Evolutionary conservation across 2,888 invertebrate genomes (phyloP).

Genomic region (Ormyrus labotus): DNA sequence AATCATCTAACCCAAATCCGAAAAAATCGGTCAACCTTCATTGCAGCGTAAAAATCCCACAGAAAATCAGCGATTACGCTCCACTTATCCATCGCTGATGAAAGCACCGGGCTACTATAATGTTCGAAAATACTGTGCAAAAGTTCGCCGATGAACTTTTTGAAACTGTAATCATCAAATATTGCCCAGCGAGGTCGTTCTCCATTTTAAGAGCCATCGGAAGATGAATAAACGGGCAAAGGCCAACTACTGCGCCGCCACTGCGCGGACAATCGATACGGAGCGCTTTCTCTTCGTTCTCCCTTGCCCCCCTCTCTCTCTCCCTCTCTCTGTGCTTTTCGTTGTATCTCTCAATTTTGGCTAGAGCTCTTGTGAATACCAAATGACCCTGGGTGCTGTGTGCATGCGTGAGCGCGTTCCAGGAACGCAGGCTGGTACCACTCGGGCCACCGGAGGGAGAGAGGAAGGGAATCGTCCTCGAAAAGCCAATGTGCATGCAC

Average conservation of each 20-base stretch:
- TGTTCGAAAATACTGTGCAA: not conserved
- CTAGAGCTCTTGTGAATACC: slow-evolving; percentile 68
- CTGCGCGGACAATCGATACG: slow-evolving; percentile 32
- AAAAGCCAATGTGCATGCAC: slow-evolving; percentile 38
- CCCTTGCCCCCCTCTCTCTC: not conserved
- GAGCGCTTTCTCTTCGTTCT: not conserved
- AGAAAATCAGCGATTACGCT: slow-evolving; percentile 7
- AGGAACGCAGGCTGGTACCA: slow-evolving; percentile 71
- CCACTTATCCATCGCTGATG: not conserved
- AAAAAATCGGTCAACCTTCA: not conserved
- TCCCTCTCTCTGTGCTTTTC: slow-evolving; percentile 51
- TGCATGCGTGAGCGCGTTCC: slow-evolving; percentile 60
- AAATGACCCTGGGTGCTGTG: slow-evolving; percentile 63
- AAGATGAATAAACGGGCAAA: slow-evolving; percentile 35
- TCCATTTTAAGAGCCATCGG: slow-evolving; percentile 15
- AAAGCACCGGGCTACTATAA: not conserved
- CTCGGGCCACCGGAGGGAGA: not conserved
- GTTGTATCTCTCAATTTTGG: slow-evolving; percentile 73
- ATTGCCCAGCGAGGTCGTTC: slow-evolving; percentile 24
- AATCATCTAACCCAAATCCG: not conserved
- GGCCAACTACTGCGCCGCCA: too few relatives aligned
- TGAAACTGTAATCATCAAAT: slow-evolving; percentile 44
- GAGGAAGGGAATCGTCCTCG: slow-evolving; percentile 42
- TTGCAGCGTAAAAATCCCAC: not conserved
- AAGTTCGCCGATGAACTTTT: slow-evolving; percentile 18